Evolutionary conservation across 2,113 vertebrate genomes (phyloP).

Genomic region (Ophthalmolycus amberensis): DNA sequence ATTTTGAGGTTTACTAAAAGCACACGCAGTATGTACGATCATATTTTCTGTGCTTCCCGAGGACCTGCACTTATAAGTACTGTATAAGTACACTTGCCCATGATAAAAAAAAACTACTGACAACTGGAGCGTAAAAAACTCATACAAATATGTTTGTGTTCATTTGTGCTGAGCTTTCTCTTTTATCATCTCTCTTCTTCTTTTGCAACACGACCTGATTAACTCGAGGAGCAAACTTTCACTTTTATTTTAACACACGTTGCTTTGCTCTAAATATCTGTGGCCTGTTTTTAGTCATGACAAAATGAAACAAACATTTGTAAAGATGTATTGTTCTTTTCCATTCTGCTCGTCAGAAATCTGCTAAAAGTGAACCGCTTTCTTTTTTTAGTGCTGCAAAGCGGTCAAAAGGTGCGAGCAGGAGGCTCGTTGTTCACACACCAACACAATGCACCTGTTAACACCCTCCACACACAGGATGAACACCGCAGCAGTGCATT

Average conservation of each 20-base stretch:
- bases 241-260: neutral
- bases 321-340: neutral
- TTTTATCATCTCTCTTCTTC: neutral
- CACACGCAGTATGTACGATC: neutral
- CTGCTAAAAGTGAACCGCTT: no score
- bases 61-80: neutral
- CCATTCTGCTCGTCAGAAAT: neutral
- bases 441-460: neutral
- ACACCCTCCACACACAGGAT: neutral
- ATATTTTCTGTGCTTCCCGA: neutral
- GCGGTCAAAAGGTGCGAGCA: neutral
- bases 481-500: neutral
- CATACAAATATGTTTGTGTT: neutral
- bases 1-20: conserved; percentile 9
- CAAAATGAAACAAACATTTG: neutral
- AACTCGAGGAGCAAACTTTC: neutral
- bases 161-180: neutral
- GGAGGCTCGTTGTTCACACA: neutral
- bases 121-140: neutral
- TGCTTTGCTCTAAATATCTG: neutral
- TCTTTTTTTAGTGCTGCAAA: neutral
- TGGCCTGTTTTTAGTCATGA: neutral
- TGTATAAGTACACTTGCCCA: neutral
- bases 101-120: neutral
- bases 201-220: neutral